These are phyloP conservation scores for Luperina testacea DNA, from an alignment of 2,888 invertebrate genomes.

Conservation along the genomic window DNA sequence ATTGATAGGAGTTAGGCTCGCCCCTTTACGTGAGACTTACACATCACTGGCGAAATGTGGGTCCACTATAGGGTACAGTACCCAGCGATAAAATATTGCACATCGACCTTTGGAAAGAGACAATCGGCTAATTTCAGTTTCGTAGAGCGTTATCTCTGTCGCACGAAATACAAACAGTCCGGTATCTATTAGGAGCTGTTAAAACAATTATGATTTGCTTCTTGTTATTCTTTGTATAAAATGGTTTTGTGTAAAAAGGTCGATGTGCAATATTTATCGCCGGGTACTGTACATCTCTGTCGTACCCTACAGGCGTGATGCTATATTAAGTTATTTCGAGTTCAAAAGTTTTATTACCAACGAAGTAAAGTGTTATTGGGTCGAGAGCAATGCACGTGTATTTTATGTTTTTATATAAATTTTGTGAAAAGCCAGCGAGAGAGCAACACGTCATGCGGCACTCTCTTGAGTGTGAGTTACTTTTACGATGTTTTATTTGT, in stretches of 20 bases:
- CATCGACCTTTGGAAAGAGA: no score
- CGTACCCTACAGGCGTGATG: neutral
- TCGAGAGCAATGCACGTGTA: constrained; percentile 27
- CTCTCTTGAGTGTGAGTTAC: constrained; percentile 28
- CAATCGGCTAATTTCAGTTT: no score
- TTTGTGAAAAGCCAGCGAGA: constrained; percentile 31
- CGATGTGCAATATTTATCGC: no score
- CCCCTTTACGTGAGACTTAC: neutral
- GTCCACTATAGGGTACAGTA: neutral
- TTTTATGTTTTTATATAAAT: constrained; percentile 46
- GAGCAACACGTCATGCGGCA: constrained; percentile 9
- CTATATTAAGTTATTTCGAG: constrained; percentile 3
- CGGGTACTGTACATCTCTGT: neutral
- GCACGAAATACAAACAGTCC: no score
- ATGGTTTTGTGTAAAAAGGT: no score
- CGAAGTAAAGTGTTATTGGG: constrained; percentile 22
- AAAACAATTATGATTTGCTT: no score
- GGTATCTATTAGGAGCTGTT: no score
- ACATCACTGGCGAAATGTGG: neutral
- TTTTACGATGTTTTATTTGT: constrained; percentile 2
- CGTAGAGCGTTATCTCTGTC: no score
- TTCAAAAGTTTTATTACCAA: constrained; percentile 32
- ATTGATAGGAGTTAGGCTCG: no score
- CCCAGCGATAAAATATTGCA: no score
- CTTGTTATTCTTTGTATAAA: no score